These are phyloP conservation scores for Cynocephalus volans DNA, from an alignment of 2,113 vertebrate species.

Conservation along the genomic window DNA sequence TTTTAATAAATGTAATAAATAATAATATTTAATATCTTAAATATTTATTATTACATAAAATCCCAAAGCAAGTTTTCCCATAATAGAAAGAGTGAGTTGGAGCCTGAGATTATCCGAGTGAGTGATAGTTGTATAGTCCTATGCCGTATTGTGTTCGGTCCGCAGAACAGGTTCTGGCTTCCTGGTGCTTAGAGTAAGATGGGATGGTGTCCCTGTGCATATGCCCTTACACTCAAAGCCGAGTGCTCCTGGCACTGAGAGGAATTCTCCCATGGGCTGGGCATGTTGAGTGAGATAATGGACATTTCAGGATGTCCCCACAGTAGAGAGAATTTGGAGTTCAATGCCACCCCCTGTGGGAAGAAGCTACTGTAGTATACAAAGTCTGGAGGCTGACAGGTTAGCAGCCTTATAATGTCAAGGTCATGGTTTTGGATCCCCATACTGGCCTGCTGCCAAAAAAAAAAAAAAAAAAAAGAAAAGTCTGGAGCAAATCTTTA, in stretches of 20 bases:
- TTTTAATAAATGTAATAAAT: too few relatives aligned
- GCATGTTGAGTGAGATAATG: rapidly evolving
- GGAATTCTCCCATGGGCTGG: rapidly evolving
- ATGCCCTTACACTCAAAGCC: background rate
- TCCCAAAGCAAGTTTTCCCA: background rate
- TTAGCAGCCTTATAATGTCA: too few relatives aligned
- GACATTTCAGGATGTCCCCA: background rate
- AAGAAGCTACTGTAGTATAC: rapidly evolving
- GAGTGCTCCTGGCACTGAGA: background rate
- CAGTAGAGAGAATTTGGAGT: too few relatives aligned
- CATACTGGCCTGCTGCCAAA: too few relatives aligned
- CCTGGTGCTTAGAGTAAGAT: background rate
- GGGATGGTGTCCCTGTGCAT: rapidly evolving
- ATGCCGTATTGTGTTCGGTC: rapidly evolving
- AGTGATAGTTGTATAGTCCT: background rate
- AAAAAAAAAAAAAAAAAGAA: too few relatives aligned
- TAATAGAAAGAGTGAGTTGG: background rate
- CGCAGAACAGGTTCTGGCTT: background rate
- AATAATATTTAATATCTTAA: too few relatives aligned
- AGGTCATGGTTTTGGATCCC: too few relatives aligned
- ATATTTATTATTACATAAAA: background rate
- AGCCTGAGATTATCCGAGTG: too few relatives aligned
- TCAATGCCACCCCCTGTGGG: rapidly evolving
- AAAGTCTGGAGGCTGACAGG: too few relatives aligned
- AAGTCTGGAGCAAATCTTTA: background rate